Evolutionary conservation across 2,888 invertebrate genomes (phyloP), one percentile per base, ranked within the genome.

Genomic region (Crepidodera aurea): DNA sequence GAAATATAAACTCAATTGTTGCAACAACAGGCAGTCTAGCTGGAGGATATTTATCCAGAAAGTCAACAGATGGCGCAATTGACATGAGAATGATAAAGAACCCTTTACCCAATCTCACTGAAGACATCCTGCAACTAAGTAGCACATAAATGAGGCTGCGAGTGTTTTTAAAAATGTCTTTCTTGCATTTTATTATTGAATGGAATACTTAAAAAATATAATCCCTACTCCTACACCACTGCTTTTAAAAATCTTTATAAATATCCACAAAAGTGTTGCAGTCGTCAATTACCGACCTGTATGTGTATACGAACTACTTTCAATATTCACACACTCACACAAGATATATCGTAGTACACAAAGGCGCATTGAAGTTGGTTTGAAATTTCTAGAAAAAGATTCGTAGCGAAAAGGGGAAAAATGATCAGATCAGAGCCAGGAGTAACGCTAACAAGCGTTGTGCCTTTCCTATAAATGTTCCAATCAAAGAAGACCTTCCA

Each of bases 401-500:
- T 15, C 12, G 16, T 13, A 59, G 42, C 12, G 50, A 59, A 25
- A 16, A 25, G 22, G 25, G 15, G 46, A 37, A 46, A 60, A 44
- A 53, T 42, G 51, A 51, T 60, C 40, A 8, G 44, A 51, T 60
- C 16, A 37, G 37, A 37, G 37, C 2, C 2, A 15, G 2, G 13
- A 37, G 50, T 32, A 27, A 37, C 64, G 53, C 68, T 70, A 70
- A 70, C 70, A 70, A 70, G 70, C 67, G 39, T 32, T 57, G 57
- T 51, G 60, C 53, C 66, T 51, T 60, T 60, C 58, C 50, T 44
- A 48, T 46, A 54, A 61, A 37, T 42, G 59, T 65, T 59, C 70
- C 67, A 70, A 69, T 68, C 69, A 66, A 69, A 60, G 69, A 70
- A 68, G 69, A 70, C 71, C 70, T 71, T 71, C 69, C 54, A 66